Percentiles rank a stretch among this genome's conserved stretches.
Evolutionary conservation across 2,888 invertebrate species (phyloP).

Genomic region (Heliconius ismenius): DNA sequence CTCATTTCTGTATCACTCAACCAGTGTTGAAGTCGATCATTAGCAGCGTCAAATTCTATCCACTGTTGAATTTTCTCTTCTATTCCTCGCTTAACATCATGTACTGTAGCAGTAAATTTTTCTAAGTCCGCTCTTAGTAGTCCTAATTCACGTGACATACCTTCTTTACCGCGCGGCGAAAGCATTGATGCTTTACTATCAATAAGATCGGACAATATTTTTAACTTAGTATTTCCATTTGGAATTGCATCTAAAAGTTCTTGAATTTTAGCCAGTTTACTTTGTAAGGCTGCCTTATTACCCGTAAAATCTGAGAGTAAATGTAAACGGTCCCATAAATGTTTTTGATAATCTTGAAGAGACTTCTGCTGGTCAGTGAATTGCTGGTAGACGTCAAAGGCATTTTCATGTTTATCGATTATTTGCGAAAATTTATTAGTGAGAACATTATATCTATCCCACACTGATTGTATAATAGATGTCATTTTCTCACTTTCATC

Average conservation of each 20-base stretch:
- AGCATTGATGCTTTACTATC: constrained; percentile 85
- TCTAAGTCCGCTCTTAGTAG: constrained; percentile 92
- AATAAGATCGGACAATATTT: constrained; percentile 88
- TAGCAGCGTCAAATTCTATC: constrained; percentile 93
- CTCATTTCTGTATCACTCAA: constrained; percentile 92
- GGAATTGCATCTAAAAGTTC: constrained; percentile 90
- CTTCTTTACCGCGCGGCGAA: constrained; percentile 91
- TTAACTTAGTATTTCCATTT: constrained; percentile 89
- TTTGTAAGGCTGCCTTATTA: constrained; percentile 91
- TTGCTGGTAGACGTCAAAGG: constrained; percentile 91
- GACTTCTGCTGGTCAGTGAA: constrained; percentile 93
- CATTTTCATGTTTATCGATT: constrained; percentile 87
- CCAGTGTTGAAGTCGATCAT: constrained; percentile 92
- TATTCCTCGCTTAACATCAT: constrained; percentile 89
- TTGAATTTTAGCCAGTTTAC: constrained; percentile 88
- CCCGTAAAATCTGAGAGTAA: constrained; percentile 92
- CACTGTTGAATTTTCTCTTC: constrained; percentile 94
- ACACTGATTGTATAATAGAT: constrained; percentile 87
- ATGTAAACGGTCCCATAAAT: constrained; percentile 93
- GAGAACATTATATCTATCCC: constrained; percentile 88
- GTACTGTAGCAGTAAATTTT: constrained; percentile 88
- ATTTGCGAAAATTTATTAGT: constrained; percentile 85
- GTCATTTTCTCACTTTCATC: constrained; percentile 84
- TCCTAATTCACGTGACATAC: constrained; percentile 90
- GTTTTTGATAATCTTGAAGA: constrained; percentile 94